Base-by-base conservation (phyloP, 2,113 vertebrate species). In the Phaethornis superciliosus region DNA sequence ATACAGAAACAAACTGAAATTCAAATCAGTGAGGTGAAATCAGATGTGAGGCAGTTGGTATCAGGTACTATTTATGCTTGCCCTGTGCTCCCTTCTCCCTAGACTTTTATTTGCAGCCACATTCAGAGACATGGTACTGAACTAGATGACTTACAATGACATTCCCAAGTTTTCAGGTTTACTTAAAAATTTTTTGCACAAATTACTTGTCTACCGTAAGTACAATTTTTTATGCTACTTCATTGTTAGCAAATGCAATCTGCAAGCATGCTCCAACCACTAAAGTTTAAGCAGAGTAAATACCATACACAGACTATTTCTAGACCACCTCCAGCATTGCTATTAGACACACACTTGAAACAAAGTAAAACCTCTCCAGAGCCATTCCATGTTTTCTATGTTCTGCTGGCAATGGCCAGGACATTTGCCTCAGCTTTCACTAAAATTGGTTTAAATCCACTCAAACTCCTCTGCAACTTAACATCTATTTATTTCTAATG, bases 141-240 rank as follows among this genome's bases (percentile, higher is more conserved):
- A 47, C 6, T 3, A 28, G 8, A 13, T 28, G 23, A 49, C 11
- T 20, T 27, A 7, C 0, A 0, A 10, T 35, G 32, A 35, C 23
- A 46, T 44, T 59, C 6, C 12, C 8, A 1, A 16, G 4, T 68
- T 84, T 37, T 55, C 32, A 33, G 5, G 22, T 33, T 70, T 20
- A 44, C 10, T 44, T 77, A 9, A 74, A 56, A 37, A 22, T 5
- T 17, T 63, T 68, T 55, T 63, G 4, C 4, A 14, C 18, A 37
- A 80, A 40, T 51, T 35, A 30, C 6, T 44, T 23, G 3, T 49
- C 35, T 47, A 35, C 47, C 15, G 59, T 44, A 28, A 65, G 49
- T 9, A 74, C 11, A 47, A 22, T 20, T 78, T 68, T 58, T 65
- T n/a, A n/a, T n/a, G 2, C 52, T 40, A 35, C 10, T 69, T 59